phyloP scores from a whole-genome alignment of 2,797 vertebrate genomes.

The Chelidonichthys spinosus region DNA sequence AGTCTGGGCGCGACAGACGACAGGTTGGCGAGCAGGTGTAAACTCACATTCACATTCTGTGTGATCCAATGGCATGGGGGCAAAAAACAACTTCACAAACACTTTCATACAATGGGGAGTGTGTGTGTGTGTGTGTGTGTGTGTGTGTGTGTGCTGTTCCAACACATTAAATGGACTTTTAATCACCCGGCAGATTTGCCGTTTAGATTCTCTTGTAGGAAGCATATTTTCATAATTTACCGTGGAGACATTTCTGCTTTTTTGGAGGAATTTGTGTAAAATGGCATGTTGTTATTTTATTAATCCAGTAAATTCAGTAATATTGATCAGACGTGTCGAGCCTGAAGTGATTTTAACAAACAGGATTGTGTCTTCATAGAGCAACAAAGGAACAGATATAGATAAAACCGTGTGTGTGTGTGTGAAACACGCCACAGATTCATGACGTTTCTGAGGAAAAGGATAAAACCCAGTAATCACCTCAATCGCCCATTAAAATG shows the following conservation, averaged over 20 bases:
- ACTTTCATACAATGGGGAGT: slow-evolving; percentile 45
- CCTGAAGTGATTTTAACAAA: slow-evolving; percentile 54
- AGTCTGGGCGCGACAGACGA: slow-evolving; percentile 73
- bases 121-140: slow-evolving; percentile 8
- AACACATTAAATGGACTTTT: neutral
- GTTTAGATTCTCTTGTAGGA: neutral
- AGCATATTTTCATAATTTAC: neutral
- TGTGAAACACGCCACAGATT: slow-evolving; percentile 44
- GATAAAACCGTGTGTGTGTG: slow-evolving; percentile 47
- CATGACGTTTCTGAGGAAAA: slow-evolving; percentile 40
- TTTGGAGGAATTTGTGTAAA: neutral
- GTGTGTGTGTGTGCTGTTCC: slow-evolving; percentile 19
- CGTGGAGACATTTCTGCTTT: neutral
- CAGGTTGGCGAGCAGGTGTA: slow-evolving; percentile 84
- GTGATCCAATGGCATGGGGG: slow-evolving; percentile 67
- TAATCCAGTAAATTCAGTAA: neutral
- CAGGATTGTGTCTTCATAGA: slow-evolving; percentile 48
- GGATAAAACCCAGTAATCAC: slow-evolving; percentile 41
- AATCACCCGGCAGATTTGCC: slow-evolving; percentile 16
- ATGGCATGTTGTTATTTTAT: neutral
- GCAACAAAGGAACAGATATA: slow-evolving; percentile 52
- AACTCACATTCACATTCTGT: slow-evolving; percentile 72
- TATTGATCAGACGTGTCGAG: slow-evolving; percentile 28
- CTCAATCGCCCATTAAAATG: slow-evolving; percentile 62
- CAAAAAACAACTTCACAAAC: slow-evolving; percentile 56